phyloP scores from a whole-genome alignment of 2,888 invertebrate genomes.

The Eupithecia centaureata region DNA sequence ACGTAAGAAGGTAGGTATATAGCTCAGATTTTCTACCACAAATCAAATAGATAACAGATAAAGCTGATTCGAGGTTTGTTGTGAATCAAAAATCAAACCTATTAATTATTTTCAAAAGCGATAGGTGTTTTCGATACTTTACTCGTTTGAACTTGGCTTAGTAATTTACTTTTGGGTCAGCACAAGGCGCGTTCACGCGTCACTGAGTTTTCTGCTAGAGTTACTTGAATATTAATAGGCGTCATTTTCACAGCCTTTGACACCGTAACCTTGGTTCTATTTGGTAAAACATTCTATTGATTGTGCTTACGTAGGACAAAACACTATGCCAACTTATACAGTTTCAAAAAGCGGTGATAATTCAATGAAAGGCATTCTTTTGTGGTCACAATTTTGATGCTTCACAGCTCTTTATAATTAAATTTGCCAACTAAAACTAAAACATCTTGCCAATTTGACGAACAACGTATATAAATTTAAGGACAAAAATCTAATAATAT shows the following conservation, averaged over 20 bases:
- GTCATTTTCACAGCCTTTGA: not conserved
- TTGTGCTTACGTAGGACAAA: not conserved
- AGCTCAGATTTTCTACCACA: too few relatives aligned
- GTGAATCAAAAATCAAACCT: not conserved
- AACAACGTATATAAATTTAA: too few relatives aligned
- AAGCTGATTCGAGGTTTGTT: not conserved
- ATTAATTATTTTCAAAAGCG: not conserved
- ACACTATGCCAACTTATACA: not conserved
- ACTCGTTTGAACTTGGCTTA: constrained; percentile 2
- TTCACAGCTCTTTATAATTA: too few relatives aligned
- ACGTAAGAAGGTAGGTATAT: too few relatives aligned
- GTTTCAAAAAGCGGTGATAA: not conserved
- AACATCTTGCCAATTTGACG: too few relatives aligned
- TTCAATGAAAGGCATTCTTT: too few relatives aligned
- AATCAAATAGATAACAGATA: too few relatives aligned
- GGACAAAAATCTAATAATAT: too few relatives aligned
- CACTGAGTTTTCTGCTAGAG: constrained; percentile 16
- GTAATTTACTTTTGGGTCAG: constrained; percentile 12
- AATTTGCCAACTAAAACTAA: too few relatives aligned
- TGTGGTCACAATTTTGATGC: too few relatives aligned
- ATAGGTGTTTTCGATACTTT: not conserved
- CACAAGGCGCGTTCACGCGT: constrained; percentile 19
- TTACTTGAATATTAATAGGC: constrained; percentile 13
- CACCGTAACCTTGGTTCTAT: not conserved
- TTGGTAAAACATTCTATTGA: not conserved